A percentile compares a stretch with the other conserved stretches of the same genome.
Conservation (phyloP, 2,113 vertebrate species). For the Phrynosoma platyrhinos region DNA sequence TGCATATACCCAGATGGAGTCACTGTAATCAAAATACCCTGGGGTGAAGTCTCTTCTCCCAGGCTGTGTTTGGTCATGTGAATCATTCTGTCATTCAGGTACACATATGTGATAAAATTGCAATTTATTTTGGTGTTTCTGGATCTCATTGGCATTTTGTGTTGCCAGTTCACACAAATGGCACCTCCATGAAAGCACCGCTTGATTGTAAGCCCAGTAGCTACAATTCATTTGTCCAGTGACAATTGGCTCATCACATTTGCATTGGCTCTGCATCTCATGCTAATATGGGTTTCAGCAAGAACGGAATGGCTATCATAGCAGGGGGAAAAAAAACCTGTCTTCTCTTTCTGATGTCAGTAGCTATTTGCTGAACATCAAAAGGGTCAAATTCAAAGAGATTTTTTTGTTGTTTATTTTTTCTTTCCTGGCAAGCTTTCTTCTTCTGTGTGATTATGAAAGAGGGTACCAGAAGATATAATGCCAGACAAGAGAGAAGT, state of each 20-base stretch:
- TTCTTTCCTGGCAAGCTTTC: constrained; percentile 24
- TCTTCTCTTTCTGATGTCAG: constrained; percentile 28
- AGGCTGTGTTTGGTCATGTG: background rate
- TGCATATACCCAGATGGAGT: background rate
- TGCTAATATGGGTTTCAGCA: background rate
- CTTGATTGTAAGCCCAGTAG: background rate
- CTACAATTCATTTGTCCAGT: background rate
- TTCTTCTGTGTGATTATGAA: constrained; percentile 43
- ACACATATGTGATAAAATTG: background rate
- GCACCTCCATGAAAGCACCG: background rate
- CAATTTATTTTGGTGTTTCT: background rate
- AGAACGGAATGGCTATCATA: background rate
- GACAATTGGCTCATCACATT: background rate
- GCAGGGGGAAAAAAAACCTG: background rate
- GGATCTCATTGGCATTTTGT: background rate
- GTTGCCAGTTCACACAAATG: background rate
- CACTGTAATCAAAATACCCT: background rate
- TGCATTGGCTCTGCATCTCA: background rate
- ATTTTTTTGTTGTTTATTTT: constrained; percentile 38
- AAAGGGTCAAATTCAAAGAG: constrained; percentile 36
- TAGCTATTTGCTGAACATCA: constrained; percentile 49
- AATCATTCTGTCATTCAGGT: background rate
- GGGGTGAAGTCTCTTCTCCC: background rate
- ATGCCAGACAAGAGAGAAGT: constrained; percentile 32
- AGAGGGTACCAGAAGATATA: constrained; percentile 36